Base-by-base conservation (phyloP, 2,888 invertebrate species). In the Penaeus monodon region DNA sequence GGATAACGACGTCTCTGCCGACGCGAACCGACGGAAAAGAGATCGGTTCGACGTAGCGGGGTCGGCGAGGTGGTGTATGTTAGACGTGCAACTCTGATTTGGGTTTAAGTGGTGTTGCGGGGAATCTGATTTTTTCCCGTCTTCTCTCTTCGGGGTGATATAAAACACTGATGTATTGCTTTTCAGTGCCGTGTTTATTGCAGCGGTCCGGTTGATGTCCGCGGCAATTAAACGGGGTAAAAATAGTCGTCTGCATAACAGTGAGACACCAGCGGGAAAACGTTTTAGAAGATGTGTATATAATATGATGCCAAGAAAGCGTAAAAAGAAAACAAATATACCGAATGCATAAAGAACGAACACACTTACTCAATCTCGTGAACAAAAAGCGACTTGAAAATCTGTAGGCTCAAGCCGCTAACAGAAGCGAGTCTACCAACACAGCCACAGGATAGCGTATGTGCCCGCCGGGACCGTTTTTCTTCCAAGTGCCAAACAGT, bases 401-500 rank as follows among this genome's bases (percentile, higher is more conserved):
- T 57, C 57, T 57, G 57, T 57, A 57, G 57, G 57, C 57, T 57
- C 57, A 57, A 57, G 57, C 57, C 57, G 57, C 57, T 57, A 57
- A 57, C 33, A 27, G 68, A 68, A 68, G 81, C 38, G 68, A 68
- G 81, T 27, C 66, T 38, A 68, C 65, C 66, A 81, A 38, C 38
- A 63, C 29, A 49, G 77, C 68, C 79, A 65, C 49, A 64, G 77
- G 77, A 77, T 85, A 74, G 85, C 70, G 57, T 85, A 85, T 85
- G 85, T 70, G 85, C 44, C 64, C 73, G 27, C 29, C 29, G 80
- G n/a, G 44, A 57, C 74, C 70, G 80, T 85, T 80, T 85, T 73
- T 85, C 85, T 85, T 80, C 80, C 85, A 44, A 80, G 85, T 85
- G 85, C 85, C 85, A 85, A 85, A 85, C 85, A 73, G 64, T 80